Base-by-base conservation (phyloP, 2,797 vertebrate genomes). In the Anas bernieri region DNA sequence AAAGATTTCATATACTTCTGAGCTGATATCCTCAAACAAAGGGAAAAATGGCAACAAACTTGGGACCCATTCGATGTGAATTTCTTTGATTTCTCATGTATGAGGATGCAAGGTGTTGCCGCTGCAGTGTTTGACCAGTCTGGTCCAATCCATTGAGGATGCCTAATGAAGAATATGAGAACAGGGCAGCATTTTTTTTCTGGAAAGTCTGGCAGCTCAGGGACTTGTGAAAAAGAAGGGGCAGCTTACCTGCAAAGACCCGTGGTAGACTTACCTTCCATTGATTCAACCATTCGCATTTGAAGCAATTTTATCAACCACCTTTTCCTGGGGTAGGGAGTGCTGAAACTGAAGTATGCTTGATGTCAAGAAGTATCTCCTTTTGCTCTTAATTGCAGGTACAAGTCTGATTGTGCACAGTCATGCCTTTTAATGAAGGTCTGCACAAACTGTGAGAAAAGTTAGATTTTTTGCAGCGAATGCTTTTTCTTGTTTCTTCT, bases 151-250 rank as follows among this genome's bases (percentile, higher is more conserved):
- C 35, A 15, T 17, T 63, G 39, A 59, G 66, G 55, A 46, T 63
- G 11, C 46, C 33, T 43, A 15, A 0, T 0, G 31, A 30, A 66
- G 26, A 55, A 9, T 37, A 1, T 37, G 35, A 41, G 15, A 52
- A 48, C 2, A 28, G 39, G 12, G 11, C 17, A 31, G 39, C 28
- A 30, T 31, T 4, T 41, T 43, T 31, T 43, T 31, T 39, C 39
- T 30, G 41, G 28, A 31, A 14, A 14, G 7, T 31, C 62, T 43
- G 12, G 8, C 62, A 31, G 23, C 62, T 31, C 17, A 14, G 62
- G 41, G 62, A 41, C 39, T 31, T 43, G 8, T 64, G 62, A 21
- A 21, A 21, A 31, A 15, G 37, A 41, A 35, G 18, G 6, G 26
- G 26, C 39, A 26, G 18, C 26, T 12, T 41, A 41, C 50, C 12